Percentiles rank a stretch among this genome's conserved stretches.
phyloP scores from a whole-genome alignment of 1,140 invertebrate species.

The Atta cephalotes region DNA sequence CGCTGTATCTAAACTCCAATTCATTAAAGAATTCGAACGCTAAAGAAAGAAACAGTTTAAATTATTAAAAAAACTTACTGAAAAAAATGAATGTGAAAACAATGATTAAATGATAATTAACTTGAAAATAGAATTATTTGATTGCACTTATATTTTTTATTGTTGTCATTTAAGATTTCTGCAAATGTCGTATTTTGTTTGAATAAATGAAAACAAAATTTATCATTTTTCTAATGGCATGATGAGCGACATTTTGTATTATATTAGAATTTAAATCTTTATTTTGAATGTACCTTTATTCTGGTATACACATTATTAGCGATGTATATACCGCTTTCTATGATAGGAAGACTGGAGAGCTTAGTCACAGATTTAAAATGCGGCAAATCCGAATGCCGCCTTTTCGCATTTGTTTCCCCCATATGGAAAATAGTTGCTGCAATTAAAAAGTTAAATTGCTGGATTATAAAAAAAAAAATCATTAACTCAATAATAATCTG shows the following conservation, averaged over 20 bases:
- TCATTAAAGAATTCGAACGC: conserved; percentile 90
- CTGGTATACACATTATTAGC: conserved; percentile 90
- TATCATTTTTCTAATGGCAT: neutral
- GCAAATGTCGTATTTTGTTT: neutral
- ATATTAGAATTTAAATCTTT: too few relatives aligned
- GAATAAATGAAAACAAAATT: neutral
- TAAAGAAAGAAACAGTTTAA: conserved; percentile 72
- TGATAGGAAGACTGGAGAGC: conserved; percentile 90
- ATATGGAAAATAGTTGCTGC: conserved; percentile 69
- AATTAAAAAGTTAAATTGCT: conserved; percentile 7
- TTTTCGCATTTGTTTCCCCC: conserved; percentile 75
- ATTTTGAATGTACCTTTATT: conserved; percentile 87
- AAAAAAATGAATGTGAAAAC: neutral
- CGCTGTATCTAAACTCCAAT: conserved; percentile 91
- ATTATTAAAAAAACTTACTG: neutral
- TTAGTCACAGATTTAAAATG: conserved; percentile 89
- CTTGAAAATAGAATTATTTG: neutral
- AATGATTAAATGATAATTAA: neutral
- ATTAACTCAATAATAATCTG: neutral
- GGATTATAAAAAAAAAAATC: neutral
- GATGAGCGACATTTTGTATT: neutral
- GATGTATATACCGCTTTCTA: conserved; percentile 90
- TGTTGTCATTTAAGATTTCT: neutral
- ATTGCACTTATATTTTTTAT: neutral
- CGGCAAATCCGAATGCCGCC: conserved; percentile 83